phyloP scores from a whole-genome alignment of 2,888 invertebrate species.

The Rhorus exstirpatorius region DNA sequence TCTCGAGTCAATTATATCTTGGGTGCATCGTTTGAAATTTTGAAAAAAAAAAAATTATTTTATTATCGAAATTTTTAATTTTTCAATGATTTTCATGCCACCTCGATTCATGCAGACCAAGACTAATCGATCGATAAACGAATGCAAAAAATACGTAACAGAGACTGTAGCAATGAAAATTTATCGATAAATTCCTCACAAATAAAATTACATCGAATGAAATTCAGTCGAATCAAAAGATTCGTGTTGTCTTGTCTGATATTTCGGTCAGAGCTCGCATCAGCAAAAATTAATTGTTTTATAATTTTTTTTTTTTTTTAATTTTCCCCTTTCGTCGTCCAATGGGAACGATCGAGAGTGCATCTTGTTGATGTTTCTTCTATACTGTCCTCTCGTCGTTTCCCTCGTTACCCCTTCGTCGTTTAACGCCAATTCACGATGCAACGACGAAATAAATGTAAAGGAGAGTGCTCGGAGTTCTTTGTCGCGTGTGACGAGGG shows the following conservation, averaged over 20 bases:
- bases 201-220: neutral
- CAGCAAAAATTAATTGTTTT: slow-evolving; percentile 7
- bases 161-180: no score
- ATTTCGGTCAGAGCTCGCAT: slow-evolving; percentile 17
- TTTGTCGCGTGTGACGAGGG: slow-evolving; percentile 48
- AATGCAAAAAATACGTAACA: slow-evolving; percentile 1
- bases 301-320: neutral
- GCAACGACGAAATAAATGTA: slow-evolving; percentile 29
- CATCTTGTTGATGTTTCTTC: slow-evolving; percentile 26
- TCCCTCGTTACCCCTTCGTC: no score
- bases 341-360: slow-evolving; percentile 16
- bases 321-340: neutral
- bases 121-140: no score
- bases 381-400: slow-evolving; percentile 7
- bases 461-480: slow-evolving; percentile 35
- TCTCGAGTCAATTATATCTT: neutral
- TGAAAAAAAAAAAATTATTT: no score
- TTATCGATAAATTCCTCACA: neutral
- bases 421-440: slow-evolving; percentile 20
- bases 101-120: no score
- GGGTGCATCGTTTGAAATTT: no score
- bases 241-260: neutral
- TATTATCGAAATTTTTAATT: no score
- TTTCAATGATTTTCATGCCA: no score
- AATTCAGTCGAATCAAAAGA: slow-evolving; percentile 1